Base-by-base conservation (phyloP, 2,888 invertebrate genomes). In the Drosophila suboccidentalis region DNA sequence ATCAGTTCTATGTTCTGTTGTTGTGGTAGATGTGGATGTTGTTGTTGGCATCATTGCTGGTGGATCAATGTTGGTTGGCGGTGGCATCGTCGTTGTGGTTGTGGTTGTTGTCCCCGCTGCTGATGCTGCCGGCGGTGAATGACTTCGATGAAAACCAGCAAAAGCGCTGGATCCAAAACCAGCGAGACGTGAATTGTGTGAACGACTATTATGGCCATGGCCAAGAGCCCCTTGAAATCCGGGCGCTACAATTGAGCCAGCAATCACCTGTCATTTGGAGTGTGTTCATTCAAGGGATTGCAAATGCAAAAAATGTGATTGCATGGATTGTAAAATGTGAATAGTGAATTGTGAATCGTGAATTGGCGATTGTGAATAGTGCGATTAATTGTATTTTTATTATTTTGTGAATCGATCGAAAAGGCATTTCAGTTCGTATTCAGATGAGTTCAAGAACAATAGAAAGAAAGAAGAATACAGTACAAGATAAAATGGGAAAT, bases 191-290 rank as follows among this genome's bases (percentile, higher is more conserved):
- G 92, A 78, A 80, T 89, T 91, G 75, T 91, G 91, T 51, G 92
- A 85, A 64, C 92, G 92, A 79, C 84, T 91, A 72, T 91, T 91
- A 70, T 92, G 90, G 66, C 92, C 87, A 69, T 92, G 90, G 66
- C 92, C 87, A 58, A 92, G 81, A 41, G 91, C 92, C 67, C 92
- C 91, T 73, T 91, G 84, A 79, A 92, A 92, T 89, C 92, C 92
- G 49, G 92, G 92, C 63, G 92, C 92, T 63, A 92, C 91, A 79
- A 92, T 91, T 44, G 92, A 92, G 72, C 92, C 92, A 74, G 92
- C 91, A 73, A 92, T 91, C 73, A 92, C 89, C 92, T 92, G 57
- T 59, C 78, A 61, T 60, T 53, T 50, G 22, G 15, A 17, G 71
- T 58, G 47, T 59, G 53, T 66, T 71, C 76, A 70, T 72, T 60